Base-by-base conservation (phyloP, 2,888 invertebrate species). In the Agrenia bidenticulata region DNA sequence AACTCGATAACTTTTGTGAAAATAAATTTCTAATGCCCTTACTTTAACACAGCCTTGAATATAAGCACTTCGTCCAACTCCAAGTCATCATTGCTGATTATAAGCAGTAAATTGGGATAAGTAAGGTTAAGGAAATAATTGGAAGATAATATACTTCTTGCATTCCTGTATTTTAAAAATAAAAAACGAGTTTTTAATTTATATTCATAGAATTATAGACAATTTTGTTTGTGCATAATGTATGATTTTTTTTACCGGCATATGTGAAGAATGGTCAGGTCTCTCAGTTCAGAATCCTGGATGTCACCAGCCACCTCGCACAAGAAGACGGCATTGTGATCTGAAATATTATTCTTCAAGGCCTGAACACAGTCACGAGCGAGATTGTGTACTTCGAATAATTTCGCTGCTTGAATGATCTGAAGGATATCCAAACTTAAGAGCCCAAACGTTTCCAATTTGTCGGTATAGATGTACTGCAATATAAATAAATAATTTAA, bases 381-480 rank as follows among this genome's bases (percentile, higher is more conserved):
- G 2, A 67, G 23, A n/a, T 41, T 51, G 1, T 15, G n/a, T 1
- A 67, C 39, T 21, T 45, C 53, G 39, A 61, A 67, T n/a, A 17
- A 24, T 39, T 39, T 64, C 1, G 64, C 39, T 9, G 58, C 61
- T 37, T 55, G 42, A 11, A 67, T 42, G 4, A 67, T 42, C 2
- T 19, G 11, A 13, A 64, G 26, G 11, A 61, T 42, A 26, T 60
- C 60, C 13, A 13, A 2, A 24, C 51, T 54, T 32, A 24, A 45
- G 15, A 57, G 2, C 7, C 19, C 41, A 21, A 32, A 7, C 17
- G 37, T 24, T 4, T 61, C 54, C 1, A 64, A 32, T n/a, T 61
- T 11, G 26, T 67, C 67, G 2, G 63, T 61, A 26, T 67, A 67
- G 15, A 67, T 64, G 54, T 55, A 67, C 67, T 67, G 27, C 21